Conservation (phyloP, 2,888 invertebrate species). For the Troides oblongomaculatus region DNA sequence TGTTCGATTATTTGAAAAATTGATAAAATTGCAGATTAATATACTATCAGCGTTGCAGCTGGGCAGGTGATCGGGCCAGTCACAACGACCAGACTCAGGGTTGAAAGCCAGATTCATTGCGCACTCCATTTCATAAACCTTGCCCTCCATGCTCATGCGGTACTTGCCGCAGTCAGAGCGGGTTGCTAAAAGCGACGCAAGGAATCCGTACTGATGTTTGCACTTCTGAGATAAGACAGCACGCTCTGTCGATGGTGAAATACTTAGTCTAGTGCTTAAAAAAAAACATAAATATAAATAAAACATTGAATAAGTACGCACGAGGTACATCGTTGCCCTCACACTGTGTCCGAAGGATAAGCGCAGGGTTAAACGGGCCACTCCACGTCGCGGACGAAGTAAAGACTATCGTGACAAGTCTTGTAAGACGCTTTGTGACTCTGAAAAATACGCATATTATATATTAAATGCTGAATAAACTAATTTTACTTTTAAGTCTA, state of each 20-base stretch:
- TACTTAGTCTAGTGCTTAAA: background rate
- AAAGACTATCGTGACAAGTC: conserved; percentile 88
- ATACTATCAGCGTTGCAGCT: conserved; percentile 82
- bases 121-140: conserved; percentile 82
- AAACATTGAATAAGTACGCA: conserved; percentile 56
- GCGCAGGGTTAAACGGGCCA: conserved; percentile 87
- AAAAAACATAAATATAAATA: background rate
- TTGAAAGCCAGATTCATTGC: conserved; percentile 88
- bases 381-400: conserved; percentile 84
- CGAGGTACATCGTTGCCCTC: conserved; percentile 80
- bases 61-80: conserved; percentile 90
- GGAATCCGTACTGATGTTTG: conserved; percentile 90
- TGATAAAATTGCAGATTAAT: conserved; percentile 8
- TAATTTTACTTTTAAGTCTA: too few relatives aligned
- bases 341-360: conserved; percentile 90
- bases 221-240: conserved; percentile 84
- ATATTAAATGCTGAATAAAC: too few relatives aligned
- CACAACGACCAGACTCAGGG: conserved; percentile 84
- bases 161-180: conserved; percentile 84
- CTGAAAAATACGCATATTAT: too few relatives aligned
- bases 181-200: conserved; percentile 56
- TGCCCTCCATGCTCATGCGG: conserved; percentile 87
- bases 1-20: background rate
- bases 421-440: conserved; percentile 79
- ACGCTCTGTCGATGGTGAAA: conserved; percentile 71